Percentiles rank a stretch among this genome's conserved stretches.
phyloP scores from a whole-genome alignment of 2,888 invertebrate genomes.

The Lasioglossum calceatum region DNA sequence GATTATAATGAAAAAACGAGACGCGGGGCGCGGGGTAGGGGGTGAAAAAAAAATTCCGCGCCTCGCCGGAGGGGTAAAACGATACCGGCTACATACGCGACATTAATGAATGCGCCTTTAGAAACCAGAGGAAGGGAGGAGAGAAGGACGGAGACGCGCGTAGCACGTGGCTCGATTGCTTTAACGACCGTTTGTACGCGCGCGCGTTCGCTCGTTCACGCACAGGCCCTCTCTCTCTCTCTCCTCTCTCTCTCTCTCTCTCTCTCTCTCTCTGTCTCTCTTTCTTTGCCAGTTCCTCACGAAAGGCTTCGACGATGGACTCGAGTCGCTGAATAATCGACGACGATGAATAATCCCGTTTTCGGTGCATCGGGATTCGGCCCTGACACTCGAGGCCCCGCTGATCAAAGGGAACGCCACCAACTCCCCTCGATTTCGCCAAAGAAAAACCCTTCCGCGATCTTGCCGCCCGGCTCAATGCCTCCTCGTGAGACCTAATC shows the following conservation, averaged over 20 bases:
- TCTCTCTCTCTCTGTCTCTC: not conserved
- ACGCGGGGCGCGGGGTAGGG: not conserved
- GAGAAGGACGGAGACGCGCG: constrained; percentile 45
- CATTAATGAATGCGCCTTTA: constrained; percentile 74
- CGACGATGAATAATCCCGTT: constrained; percentile 48
- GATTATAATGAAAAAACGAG: constrained; percentile 62
- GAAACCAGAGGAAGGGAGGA: constrained; percentile 35
- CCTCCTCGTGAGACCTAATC: constrained; percentile 3
- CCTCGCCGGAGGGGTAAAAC: constrained; percentile 71
- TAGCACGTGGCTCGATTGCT: constrained; percentile 62
- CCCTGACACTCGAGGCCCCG: constrained; percentile 1
- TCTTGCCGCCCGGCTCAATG: not conserved
- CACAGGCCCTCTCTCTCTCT: constrained; percentile 15
- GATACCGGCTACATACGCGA: constrained; percentile 73
- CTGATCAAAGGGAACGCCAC: constrained; percentile 4
- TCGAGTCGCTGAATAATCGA: constrained; percentile 49
- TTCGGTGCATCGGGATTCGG: constrained; percentile 20
- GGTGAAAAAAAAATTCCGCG: constrained; percentile 33
- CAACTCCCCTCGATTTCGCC: not conserved
- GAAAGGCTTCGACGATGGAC: constrained; percentile 45
- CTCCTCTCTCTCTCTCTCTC: not conserved
- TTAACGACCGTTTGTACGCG: constrained; percentile 62
- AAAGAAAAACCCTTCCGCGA: constrained; percentile 7
- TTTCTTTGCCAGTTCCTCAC: constrained; percentile 17
- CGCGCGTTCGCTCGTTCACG: constrained; percentile 35